A percentile compares a stretch with the other conserved stretches of the same genome.
phyloP scores from a whole-genome alignment of 2,888 invertebrate species.

The Melanotus villosus region DNA sequence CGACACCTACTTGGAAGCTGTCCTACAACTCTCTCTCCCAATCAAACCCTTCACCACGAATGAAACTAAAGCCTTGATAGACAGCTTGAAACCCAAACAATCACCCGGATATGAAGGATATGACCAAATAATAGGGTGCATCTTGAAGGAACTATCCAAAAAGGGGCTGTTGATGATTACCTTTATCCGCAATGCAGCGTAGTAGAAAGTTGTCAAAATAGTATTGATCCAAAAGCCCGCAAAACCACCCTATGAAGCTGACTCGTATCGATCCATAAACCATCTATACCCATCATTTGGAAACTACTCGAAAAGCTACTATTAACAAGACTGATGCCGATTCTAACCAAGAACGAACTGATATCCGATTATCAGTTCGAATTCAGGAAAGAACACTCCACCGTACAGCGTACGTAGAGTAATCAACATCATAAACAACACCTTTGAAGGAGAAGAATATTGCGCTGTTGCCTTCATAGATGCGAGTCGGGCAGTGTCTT shows the following conservation, averaged over 20 bases:
- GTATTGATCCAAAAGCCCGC: neutral
- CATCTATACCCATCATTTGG: neutral
- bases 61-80: neutral
- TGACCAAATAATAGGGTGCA: neutral
- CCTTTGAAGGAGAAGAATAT: neutral
- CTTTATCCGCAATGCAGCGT: neutral
- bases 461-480: neutral
- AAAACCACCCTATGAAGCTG: neutral
- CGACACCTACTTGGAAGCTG: neutral
- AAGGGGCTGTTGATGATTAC: slow-evolving; percentile 1
- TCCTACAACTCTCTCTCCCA: neutral
- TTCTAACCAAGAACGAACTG: neutral
- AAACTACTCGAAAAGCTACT: neutral
- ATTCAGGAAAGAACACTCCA: no score
- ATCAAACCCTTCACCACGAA: neutral
- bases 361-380: neutral
- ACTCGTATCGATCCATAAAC: neutral
- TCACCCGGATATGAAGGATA: neutral
- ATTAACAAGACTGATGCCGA: neutral
- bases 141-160: neutral
- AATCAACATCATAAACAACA: neutral
- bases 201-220: neutral
- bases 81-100: neutral
- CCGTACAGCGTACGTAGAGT: no score
- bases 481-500: neutral